Evolutionary conservation across 35 echinoderm and acorn worm species (phyloP), one percentile per base, ranked within the genome.

Genomic region (Lytechinus pictus): DNA sequence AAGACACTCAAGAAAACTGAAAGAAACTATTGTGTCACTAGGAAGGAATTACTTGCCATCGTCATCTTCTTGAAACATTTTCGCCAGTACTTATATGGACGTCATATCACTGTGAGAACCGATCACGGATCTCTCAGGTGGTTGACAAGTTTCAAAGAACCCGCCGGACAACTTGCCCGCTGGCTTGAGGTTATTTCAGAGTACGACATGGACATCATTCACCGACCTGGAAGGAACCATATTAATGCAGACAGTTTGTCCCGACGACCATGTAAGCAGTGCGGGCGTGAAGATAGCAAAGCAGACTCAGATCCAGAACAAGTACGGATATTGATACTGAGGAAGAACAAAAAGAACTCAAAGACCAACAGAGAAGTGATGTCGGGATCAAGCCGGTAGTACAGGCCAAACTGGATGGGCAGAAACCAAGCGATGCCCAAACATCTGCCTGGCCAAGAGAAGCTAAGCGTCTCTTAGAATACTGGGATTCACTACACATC

Each of bases 61-160:
- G 51, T 95, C 8, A 86, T 55, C 57, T 89, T 89, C 9, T 16
- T 52, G 14, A 86, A 87, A 51, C 86, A 89, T 51, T 89, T 55
- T 21, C 86, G 53, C 28, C 52, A 87, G 44, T 95, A 91, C 52
- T 27, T 66, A 9, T 16, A 66, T 16, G 5, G 60, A 1, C 60
- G 10, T 16, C 60, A 66, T 27, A n/a, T 54, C 44, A 90, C 24
- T 53, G 72, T 94, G 24, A 94, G 94, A 61, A 94, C 94, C 8
- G 94, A 94, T 27, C 57, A 94, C 61, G 61, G 55, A 24, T 57
- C 53, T 29, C 12, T 94, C 0, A 94, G 53, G 14, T 94, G 94
- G 94, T 57, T 94, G 8, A 53, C 57, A 5, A 94, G 72, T 51
- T 94, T 94, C 94, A 94, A 94, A 27, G 28, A 94, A n/a, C 55